Base-by-base conservation (phyloP, 2,888 invertebrate species). In the Gibbula magus region DNA sequence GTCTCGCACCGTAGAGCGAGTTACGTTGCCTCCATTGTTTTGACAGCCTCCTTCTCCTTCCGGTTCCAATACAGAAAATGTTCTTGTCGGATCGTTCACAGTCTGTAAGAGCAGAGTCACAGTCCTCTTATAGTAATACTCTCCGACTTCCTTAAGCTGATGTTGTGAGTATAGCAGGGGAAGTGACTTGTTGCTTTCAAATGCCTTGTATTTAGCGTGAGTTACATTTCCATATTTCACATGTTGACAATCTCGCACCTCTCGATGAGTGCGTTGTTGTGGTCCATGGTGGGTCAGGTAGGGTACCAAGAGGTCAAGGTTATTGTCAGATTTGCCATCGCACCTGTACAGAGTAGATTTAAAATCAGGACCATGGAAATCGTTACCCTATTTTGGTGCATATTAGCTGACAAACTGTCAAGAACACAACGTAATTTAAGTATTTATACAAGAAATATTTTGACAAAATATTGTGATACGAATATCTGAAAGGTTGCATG, bases 11-110 rank as follows among this genome's bases (percentile, higher is more conserved):
- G 90, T 91, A 29, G 87, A 88, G 35, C 86, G 81, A 10, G 77
- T 85, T 2, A 83, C 82, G 32, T 81, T 77, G 0, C 77, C 85
- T 1, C n/a, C n/a, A n/a, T n/a, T n/a, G 5, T 80, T 81, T 78
- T 87, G 87, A 84, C 93, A 93, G 0, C 91, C 90, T 0, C 91
- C 91, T 8, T 78, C 78, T 5, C 86, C 84, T 35, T 83, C 81
- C 5, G 93, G 92, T 80, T 93, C 93, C 67, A 92, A 82, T 8
- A 93, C 90, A 22, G 92, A 91, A 22, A 93, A 77, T 7, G 92
- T 92, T 70, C 84, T 79, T 16, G 83, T 53, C 5, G 93, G 92
- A 82, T 91, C 87, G 66, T 86, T 86, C 7, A 93, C 85, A n/a
- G 88, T 81, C 16, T 86, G 84, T 29, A 86, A 83, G 75, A 86